Evolutionary conservation across 2,113 vertebrate genomes (phyloP), one percentile per base, ranked within the genome.

Genomic region (Cinclus cinclus): DNA sequence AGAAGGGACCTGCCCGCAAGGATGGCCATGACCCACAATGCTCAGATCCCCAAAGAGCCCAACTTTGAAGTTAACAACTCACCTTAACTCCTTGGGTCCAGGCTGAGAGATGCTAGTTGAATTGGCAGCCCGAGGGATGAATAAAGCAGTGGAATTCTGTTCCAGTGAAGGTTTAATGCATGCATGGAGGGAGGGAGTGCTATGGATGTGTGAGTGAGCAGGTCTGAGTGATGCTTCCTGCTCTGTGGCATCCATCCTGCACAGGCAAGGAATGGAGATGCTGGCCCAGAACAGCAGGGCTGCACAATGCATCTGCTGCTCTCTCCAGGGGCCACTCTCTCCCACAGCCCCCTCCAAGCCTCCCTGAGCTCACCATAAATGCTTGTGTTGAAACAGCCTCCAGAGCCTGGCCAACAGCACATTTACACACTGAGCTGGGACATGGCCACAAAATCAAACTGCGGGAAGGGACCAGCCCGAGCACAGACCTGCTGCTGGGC

Each of bases 51-150:
- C 49, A 49, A 3, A 64, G 67, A 87, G 50, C 62, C 35, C 59
- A 87, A 52, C 59, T 77, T 79, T 92, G 85, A 85, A 94, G 79
- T 67, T 76, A 76, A 91, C 53, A 39, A 42, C 75, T 68, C 55
- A 86, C 53, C 70, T 94, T 93, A 95, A 94, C 74, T 55, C 55
- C 82, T 94, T 89, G 53, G 25, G 58, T 67, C 58, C 59, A 56
- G 60, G 24, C 59, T 87, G 56, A 46, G 67, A 89, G 69, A 47
- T 23, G n/a, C 21, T 49, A 4, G 18, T 64, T 56, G n/a, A 86
- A 65, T n/a, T 56, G 24, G 23, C 49, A 86, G 21, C 28, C 44
- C 9, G 4, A 73, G 31, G 41, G 18, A 59, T 69, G 60, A 87
- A 62, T 68, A n/a, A 89, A 77, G 35, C 17, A 21, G 19, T 42